Evolutionary conservation across 1,140 invertebrate species (phyloP).

Genomic region (Drosophila nigrodunni): DNA sequence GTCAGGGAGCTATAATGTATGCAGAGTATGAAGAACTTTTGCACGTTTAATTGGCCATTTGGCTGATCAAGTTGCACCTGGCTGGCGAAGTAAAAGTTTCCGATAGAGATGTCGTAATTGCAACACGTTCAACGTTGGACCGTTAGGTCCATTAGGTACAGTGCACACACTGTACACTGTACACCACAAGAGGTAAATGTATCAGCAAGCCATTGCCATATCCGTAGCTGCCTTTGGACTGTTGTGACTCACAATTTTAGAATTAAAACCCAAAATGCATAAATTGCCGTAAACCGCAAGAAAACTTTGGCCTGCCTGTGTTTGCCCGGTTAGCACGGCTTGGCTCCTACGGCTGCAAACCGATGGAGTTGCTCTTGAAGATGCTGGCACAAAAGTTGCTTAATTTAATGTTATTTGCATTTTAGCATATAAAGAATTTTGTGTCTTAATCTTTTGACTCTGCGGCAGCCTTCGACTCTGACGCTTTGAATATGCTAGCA

Average conservation of each 20-base stretch:
- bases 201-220: constrained; percentile 10
- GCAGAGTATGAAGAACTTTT: constrained; percentile 25
- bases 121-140: constrained; percentile 62
- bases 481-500: constrained; percentile 79
- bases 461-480: constrained; percentile 54
- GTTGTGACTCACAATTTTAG: constrained; percentile 81
- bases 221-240: constrained; percentile 43
- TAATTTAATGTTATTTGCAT: constrained; percentile 85
- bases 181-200: constrained; percentile 16
- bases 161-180: not conserved
- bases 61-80: constrained; percentile 28
- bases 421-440: constrained; percentile 84
- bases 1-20: not conserved
- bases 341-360: constrained; percentile 45
- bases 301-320: constrained; percentile 68
- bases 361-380: constrained; percentile 45
- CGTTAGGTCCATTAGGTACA: constrained; percentile 65
- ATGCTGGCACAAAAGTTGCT: constrained; percentile 75
- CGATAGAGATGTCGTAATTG: constrained; percentile 69
- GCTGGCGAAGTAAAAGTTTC: constrained; percentile 62
- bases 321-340: constrained; percentile 31
- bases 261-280: constrained; percentile 78
- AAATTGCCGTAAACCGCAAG: constrained; percentile 81
- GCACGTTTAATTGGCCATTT: constrained; percentile 52
- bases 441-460: constrained; percentile 84